Base-by-base conservation (phyloP, 2,888 invertebrate species). In the Tricholauxania praeusta region DNA sequence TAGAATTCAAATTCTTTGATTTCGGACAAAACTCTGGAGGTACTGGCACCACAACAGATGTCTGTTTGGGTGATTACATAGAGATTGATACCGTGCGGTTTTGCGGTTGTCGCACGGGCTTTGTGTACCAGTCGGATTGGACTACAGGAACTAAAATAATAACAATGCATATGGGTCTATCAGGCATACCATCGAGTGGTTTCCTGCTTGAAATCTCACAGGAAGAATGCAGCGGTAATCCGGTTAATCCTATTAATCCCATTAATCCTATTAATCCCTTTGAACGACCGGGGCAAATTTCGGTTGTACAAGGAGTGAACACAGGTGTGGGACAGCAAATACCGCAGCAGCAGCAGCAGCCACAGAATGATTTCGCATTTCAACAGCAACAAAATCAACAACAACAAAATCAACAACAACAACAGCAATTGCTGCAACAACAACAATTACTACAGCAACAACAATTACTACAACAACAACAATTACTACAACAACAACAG, bases 141-240 rank as follows among this genome's bases (percentile, higher is more conserved):
- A 80, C 78, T 2, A 80, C 76, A n/a, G 81, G 81, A 5, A 83
- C 86, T 1, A 91, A 90, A 80, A 79, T 86, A 1, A 79, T 90
- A 59, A 84, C 87, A 8, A 87, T 89, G 77, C 85, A 84, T 73
- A 89, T 88, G 77, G 89, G 89, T 5, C 83, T 86, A 65, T 84
- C 87, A 6, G 79, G 83, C 1, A 78, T 84, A 66, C 82, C 87
- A 2, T 82, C 85, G 17, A 86, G 83, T 73, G 91, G 91, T 19
- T 91, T 91, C 79, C 81, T 89, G 3, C 80, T 91, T 17, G 90
- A 91, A 81, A 83, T 91, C 15, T 80, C 86, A 8, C 91, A 91
- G 79, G 91, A 91, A 73, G 86, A 89, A 72, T 91, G 91, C 78
- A 59, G 73, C 4, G 75, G 59, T 47, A 72, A 71, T 0, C 22